These are phyloP conservation scores for Spialia ferax DNA, from an alignment of 2,888 invertebrate genomes.

Conservation along the genomic window DNA sequence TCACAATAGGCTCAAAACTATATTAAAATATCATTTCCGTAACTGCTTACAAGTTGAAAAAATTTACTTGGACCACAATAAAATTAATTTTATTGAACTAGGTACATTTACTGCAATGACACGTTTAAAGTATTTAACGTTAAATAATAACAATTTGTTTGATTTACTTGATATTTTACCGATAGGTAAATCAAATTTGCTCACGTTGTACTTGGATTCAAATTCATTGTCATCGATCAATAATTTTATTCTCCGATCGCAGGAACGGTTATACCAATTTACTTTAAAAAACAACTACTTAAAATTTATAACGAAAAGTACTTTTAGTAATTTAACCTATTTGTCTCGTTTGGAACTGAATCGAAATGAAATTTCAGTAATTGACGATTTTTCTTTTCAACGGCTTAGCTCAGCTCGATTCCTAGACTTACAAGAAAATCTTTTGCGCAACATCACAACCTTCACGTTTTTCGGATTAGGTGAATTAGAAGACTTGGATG, in stretches of 20 bases:
- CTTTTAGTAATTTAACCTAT: slow-evolving; percentile 91
- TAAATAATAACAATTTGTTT: slow-evolving; percentile 92
- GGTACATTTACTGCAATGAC: slow-evolving; percentile 91
- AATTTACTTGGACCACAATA: slow-evolving; percentile 95
- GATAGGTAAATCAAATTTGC: slow-evolving; percentile 89
- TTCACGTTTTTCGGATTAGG: slow-evolving; percentile 92
- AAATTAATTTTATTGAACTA: slow-evolving; percentile 92
- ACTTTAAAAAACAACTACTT: slow-evolving; percentile 93
- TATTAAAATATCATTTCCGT: slow-evolving; percentile 92
- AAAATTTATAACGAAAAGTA: slow-evolving; percentile 89
- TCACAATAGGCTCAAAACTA: slow-evolving; percentile 92
- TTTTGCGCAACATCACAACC: slow-evolving; percentile 89
- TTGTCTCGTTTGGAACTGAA: slow-evolving; percentile 92
- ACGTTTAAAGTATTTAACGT: slow-evolving; percentile 93
- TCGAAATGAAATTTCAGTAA: slow-evolving; percentile 92
- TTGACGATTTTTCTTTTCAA: slow-evolving; percentile 93
- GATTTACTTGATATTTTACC: slow-evolving; percentile 93
- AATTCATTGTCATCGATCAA: slow-evolving; percentile 91
- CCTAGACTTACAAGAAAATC: slow-evolving; percentile 92
- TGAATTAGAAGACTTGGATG: slow-evolving; percentile 92
- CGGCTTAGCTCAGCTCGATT: slow-evolving; percentile 91
- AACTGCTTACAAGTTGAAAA: slow-evolving; percentile 92
- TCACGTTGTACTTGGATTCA: slow-evolving; percentile 92
- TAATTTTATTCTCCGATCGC: slow-evolving; percentile 91
- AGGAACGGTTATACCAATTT: slow-evolving; percentile 93